A percentile compares a stretch with the other conserved stretches of the same genome.
These are phyloP conservation scores for Procambarus clarkii DNA, from an alignment of 1,140 invertebrate genomes.

Conservation along the genomic window DNA sequence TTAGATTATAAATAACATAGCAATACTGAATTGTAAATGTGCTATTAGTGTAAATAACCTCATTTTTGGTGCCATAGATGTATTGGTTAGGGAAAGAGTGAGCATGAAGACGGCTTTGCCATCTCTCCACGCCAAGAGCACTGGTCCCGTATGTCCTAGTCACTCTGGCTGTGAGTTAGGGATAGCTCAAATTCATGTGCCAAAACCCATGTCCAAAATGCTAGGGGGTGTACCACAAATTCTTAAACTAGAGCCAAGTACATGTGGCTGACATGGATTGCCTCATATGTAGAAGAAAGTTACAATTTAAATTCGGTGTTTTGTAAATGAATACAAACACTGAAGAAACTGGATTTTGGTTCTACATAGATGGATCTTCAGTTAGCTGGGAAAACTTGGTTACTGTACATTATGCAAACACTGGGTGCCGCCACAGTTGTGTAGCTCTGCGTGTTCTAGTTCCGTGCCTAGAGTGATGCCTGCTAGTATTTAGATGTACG, in stretches of 20 bases:
- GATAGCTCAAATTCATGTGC: slow-evolving; percentile 62
- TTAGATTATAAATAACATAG: slow-evolving; percentile 36
- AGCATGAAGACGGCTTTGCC: slow-evolving; percentile 18
- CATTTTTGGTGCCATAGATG: slow-evolving; percentile 47
- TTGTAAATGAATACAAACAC: not conserved
- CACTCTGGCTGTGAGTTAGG: slow-evolving; percentile 50
- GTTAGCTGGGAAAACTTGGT: slow-evolving; percentile 16
- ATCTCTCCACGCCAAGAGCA: slow-evolving; percentile 34
- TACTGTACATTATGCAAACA: slow-evolving; percentile 46
- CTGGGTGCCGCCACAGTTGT: slow-evolving; percentile 55
- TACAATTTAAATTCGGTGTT: not conserved
- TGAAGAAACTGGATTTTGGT: not conserved
- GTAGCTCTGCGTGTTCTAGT: slow-evolving; percentile 58
- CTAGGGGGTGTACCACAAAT: slow-evolving; percentile 36
- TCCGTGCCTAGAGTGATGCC: slow-evolving; percentile 55
- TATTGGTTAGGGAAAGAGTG: slow-evolving; percentile 41
- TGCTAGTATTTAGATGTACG: slow-evolving; percentile 57
- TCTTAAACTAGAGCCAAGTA: slow-evolving; percentile 35
- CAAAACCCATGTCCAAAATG: slow-evolving; percentile 44
- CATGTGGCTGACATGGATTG: slow-evolving; percentile 7
- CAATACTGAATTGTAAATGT: slow-evolving; percentile 48
- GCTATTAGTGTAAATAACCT: slow-evolving; percentile 48
- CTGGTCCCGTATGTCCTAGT: slow-evolving; percentile 31
- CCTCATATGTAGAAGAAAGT: slow-evolving; percentile 18
- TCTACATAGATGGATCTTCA: slow-evolving; percentile 2